Percentiles rank a stretch among this genome's conserved stretches.
phyloP scores from a whole-genome alignment of 2,888 invertebrate species.

The Loripinus fragilis region DNA sequence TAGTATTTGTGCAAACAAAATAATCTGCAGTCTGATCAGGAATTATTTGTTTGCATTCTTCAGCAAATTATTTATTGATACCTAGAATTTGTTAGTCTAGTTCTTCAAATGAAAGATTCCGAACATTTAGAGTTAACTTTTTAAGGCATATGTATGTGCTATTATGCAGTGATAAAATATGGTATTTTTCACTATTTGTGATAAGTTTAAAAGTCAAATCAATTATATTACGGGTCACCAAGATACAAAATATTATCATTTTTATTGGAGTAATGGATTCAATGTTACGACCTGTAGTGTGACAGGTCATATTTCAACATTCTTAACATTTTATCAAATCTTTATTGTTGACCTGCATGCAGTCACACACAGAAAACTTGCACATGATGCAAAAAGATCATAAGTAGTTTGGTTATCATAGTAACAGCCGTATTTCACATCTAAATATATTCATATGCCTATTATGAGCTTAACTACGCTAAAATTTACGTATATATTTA shows the following conservation, averaged over 20 bases:
- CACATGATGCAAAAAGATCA: neutral
- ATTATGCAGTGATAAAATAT: neutral
- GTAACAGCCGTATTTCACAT: neutral
- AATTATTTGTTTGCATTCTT: too few relatives aligned
- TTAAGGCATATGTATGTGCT: too few relatives aligned
- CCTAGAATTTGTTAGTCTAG: too few relatives aligned
- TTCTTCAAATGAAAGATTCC: too few relatives aligned
- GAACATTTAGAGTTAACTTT: too few relatives aligned
- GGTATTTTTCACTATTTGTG: neutral
- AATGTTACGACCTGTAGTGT: neutral
- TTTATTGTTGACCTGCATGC: constrained; percentile 11
- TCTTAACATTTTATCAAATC: neutral
- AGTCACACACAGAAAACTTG: neutral
- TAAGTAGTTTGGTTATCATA: neutral
- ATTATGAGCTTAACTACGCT: neutral
- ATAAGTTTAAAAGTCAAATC: neutral
- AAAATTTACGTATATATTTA: constrained; percentile 3
- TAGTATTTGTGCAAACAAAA: too few relatives aligned
- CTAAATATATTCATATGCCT: constrained; percentile 1
- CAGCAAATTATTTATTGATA: too few relatives aligned
- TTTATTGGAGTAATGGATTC: neutral
- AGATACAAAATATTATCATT: neutral
- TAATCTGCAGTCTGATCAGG: too few relatives aligned
- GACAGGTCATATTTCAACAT: constrained; percentile 12
- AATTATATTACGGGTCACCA: constrained; percentile 2